Evolutionary conservation across 2,888 invertebrate genomes (phyloP).

Genomic region (Pandemis cinnamomeana): DNA sequence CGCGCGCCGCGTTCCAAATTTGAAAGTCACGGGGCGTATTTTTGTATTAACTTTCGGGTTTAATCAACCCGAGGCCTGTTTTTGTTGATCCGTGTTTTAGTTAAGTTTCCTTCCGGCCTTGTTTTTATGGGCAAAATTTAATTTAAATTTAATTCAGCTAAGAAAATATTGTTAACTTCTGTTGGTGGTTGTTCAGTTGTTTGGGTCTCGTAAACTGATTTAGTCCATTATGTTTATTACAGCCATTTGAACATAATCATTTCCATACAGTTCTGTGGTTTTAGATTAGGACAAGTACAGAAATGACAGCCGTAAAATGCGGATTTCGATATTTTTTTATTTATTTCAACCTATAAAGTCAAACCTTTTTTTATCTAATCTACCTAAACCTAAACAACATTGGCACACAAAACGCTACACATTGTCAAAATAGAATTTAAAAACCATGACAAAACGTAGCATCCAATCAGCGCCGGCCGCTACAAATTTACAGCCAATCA

Average conservation of each 20-base stretch:
- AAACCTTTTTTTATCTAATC: not conserved
- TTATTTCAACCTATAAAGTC: no score
- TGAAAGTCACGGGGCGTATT: constrained; percentile 40
- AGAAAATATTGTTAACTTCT: not conserved
- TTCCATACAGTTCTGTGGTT: no score
- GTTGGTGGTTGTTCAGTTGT: not conserved
- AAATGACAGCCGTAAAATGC: no score
- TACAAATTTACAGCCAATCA: constrained; percentile 72
- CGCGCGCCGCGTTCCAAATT: constrained; percentile 25
- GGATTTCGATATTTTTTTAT: no score
- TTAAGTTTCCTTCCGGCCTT: constrained; percentile 25
- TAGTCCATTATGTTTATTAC: no score
- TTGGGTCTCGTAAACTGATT: no score
- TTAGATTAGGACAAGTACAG: no score
- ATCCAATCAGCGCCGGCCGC: constrained; percentile 61
- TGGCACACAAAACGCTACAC: not conserved
- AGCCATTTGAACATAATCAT: no score
- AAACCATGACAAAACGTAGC: constrained; percentile 44
- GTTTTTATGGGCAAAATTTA: not conserved
- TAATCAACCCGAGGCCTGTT: constrained; percentile 37
- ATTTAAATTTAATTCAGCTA: not conserved
- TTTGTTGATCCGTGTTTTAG: constrained; percentile 41
- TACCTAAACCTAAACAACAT: not conserved
- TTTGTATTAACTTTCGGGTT: constrained; percentile 38
- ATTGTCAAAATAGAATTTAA: not conserved